phyloP scores from a whole-genome alignment of 2,888 invertebrate genomes.

The Galeopsomyia nigrocyanea region DNA sequence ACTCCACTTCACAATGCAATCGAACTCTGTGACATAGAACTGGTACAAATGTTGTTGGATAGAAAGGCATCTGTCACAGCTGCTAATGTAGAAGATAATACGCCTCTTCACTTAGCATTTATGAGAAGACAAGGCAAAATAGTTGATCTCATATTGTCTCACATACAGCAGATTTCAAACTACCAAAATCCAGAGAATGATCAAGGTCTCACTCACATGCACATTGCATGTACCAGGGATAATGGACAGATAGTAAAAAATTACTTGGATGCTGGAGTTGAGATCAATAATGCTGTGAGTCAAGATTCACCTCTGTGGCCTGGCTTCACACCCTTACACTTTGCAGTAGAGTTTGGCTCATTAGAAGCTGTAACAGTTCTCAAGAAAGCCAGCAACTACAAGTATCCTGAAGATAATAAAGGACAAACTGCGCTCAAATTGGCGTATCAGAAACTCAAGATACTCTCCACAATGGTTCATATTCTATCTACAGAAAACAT shows the following conservation, averaged over 20 bases:
- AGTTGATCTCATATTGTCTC: neutral
- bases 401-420: too few relatives aligned
- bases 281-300: neutral
- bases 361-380: too few relatives aligned
- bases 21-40: neutral
- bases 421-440: too few relatives aligned
- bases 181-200: constrained; percentile 1
- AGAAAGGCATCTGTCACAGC: constrained; percentile 8
- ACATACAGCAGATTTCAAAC: too few relatives aligned
- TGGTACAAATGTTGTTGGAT: neutral
- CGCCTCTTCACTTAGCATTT: constrained; percentile 28
- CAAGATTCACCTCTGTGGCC: constrained; percentile 15
- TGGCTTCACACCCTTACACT: too few relatives aligned
- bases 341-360: too few relatives aligned
- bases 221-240: too few relatives aligned
- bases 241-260: neutral
- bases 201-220: neutral
- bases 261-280: neutral
- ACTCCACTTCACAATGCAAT: constrained; percentile 30
- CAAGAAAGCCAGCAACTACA: too few relatives aligned
- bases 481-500: too few relatives aligned
- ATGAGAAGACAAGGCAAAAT: neutral
- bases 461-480: too few relatives aligned
- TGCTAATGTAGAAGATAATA: constrained; percentile 4
- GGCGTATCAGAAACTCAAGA: too few relatives aligned